Evolutionary conservation across 2,113 vertebrate species (phyloP).

Genomic region (Etia nguti): DNA sequence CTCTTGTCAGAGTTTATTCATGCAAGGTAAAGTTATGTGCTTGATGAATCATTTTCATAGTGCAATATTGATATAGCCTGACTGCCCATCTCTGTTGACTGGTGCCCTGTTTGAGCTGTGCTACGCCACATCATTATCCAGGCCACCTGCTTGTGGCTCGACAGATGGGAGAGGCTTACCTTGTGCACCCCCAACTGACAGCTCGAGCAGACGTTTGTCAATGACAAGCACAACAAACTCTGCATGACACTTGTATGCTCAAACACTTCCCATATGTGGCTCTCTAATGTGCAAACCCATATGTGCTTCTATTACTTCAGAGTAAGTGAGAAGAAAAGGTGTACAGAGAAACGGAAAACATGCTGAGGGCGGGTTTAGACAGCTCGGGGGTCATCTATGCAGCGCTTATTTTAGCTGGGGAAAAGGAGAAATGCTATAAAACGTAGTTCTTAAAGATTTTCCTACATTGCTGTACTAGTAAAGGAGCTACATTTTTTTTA

Average conservation of each 20-base stretch:
- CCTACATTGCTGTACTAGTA: neutral
- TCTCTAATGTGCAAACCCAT: neutral
- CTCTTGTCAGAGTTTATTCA: neutral
- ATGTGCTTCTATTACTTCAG: neutral
- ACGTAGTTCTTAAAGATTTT: neutral
- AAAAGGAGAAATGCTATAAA: neutral
- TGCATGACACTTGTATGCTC: constrained; percentile 31
- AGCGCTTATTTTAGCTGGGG: neutral
- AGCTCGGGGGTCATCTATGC: neutral
- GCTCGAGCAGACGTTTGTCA: constrained; percentile 46
- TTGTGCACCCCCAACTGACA: constrained; percentile 33
- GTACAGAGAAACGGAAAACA: neutral
- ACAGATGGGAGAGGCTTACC: constrained; percentile 58
- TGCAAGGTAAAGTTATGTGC: neutral
- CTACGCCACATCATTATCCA: constrained; percentile 47
- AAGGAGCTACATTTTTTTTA: neutral
- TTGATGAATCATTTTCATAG: neutral
- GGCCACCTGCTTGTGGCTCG: constrained; percentile 37
- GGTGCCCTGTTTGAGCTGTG: neutral
- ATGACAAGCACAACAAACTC: constrained; percentile 43
- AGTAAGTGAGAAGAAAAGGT: neutral
- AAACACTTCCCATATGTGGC: constrained; percentile 25
- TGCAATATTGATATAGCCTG: neutral
- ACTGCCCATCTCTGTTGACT: neutral
- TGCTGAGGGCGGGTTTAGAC: neutral